Base-by-base conservation (phyloP, 2,113 vertebrate genomes). In the Bubalus kerabau region DNA sequence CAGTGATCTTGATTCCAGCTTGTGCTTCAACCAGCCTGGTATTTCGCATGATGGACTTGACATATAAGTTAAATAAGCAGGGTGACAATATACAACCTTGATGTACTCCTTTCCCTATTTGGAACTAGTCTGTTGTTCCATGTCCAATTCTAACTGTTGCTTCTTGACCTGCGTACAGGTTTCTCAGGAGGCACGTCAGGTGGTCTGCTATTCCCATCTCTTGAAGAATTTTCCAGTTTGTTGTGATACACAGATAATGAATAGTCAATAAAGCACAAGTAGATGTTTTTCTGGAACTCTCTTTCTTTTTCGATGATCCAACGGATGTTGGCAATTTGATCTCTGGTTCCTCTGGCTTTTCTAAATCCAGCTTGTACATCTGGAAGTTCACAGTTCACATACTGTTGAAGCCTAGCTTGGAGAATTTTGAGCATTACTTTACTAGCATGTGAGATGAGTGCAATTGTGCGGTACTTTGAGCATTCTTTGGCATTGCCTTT, bases 401-500 rank as follows among this genome's bases (percentile, higher is more conserved):
- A 71, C 17, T 21, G 4, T 11, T 36, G 64, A 36, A 36, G 1
- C 64, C 17, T 36, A 17, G n/a, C 64, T 36, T 71, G 9, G n/a
- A 71, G 64, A 21, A 36, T 71, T 71, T 71, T 71, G n/a, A 21
- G 64, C 17, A 36, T 36, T 36, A 36, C 32, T 10, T 36, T 71
- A 0, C 17, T 36, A 11, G 17, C 0, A 0, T 71, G n/a, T 36
- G 64, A 71, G n/a, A 71, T 36, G 64, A 71, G n/a, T 36, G n/a
- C 64, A 19, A 71, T 21, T 21, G 64, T 36, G n/a, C 2, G 6
- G 17, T 67, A 71, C 17, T 71, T 36, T 71, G n/a, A 36, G n/a
- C 8, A 71, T 21, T 71, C 12, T 71, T 71, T 21, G 64, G 7
- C 64, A 36, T 36, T 71, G 64, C n/a, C n/a, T 36, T 71, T 71